These are phyloP conservation scores for Brachylomia viminalis DNA, from an alignment of 2,888 invertebrate species.

Conservation along the genomic window DNA sequence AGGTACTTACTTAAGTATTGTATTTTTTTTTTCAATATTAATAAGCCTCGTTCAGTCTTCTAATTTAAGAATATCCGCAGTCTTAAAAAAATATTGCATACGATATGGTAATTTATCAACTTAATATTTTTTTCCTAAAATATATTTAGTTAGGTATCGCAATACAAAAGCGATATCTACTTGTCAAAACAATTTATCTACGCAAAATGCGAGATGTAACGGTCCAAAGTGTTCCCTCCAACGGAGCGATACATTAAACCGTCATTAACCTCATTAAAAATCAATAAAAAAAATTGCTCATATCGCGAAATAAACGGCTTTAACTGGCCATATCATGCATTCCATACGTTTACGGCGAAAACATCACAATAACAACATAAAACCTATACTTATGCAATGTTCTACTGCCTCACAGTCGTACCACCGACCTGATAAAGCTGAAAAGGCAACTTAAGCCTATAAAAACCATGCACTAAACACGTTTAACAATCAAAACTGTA, in stretches of 20 bases:
- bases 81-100: constrained; percentile 10
- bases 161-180: constrained; percentile 37
- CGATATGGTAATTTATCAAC: constrained; percentile 12
- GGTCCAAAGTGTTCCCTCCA: constrained; percentile 54
- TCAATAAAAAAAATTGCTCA: constrained; percentile 82
- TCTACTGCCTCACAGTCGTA: constrained; percentile 89
- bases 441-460: constrained; percentile 90
- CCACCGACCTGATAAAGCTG: constrained; percentile 90
- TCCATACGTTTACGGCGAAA: constrained; percentile 89
- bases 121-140: constrained; percentile 8
- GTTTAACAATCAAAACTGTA: constrained; percentile 84
- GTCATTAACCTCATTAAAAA: constrained; percentile 77
- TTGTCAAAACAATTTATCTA: constrained; percentile 46
- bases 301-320: constrained; percentile 82
- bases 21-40: constrained; percentile 20
- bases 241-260: constrained; percentile 59
- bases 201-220: constrained; percentile 51
- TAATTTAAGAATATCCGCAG: constrained; percentile 7
- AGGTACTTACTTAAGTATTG: no score
- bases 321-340: constrained; percentile 87
- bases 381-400: constrained; percentile 90
- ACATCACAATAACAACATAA: constrained; percentile 90
- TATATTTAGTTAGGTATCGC: no score
- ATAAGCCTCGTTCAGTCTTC: neutral
- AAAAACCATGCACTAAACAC: constrained; percentile 91